Base-by-base conservation (phyloP, 2,888 invertebrate species). In the Mimachlamys varia region DNA sequence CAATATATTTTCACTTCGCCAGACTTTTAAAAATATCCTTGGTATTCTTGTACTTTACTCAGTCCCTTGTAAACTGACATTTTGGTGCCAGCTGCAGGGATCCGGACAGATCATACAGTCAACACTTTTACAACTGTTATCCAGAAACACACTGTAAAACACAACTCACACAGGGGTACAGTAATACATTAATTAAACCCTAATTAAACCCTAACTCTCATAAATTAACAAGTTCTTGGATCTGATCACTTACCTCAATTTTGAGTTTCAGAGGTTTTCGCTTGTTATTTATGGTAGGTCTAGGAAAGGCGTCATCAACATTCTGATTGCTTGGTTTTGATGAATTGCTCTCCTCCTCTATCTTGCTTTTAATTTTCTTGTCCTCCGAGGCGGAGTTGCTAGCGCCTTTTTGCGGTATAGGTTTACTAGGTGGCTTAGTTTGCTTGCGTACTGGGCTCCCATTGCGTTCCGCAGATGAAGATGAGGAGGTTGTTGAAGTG, bases 271-370 rank as follows among this genome's bases (percentile, higher is more conserved):
- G 33, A 76, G 76, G 76, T 22, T 76, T 76, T 76, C 76, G 27
- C 76, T 76, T 76, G 76, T 76, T 76, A 15, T 27, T 15, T 27
- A 27, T 27, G 1, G 33, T 17, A 76, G 76, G 76, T 76, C 76
- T 76, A 33, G 76, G 76, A 27, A 76, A 76, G 76, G 76, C 7
- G 27, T 76, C 76, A 10, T 76, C 76, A 12, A 27, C 76, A 13
- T 33, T 33, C 76, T 27, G 76, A 76, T 76, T 76, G 76, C 33
- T 76, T 76, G 76, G 76, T 76, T 76, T 76, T 76, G 76, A 76
- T 76, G 76, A 76, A 33, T 10, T 33, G 33, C 76, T 76, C 33
- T 76, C 76, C 12, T 76, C 76, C 17, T 76, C 76, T 33, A 33
- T 10, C 33, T 76, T 76, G 2, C 27, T 15, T 33, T 76, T 76